Conservation (phyloP, 1,140 invertebrate genomes). For the Trachymyrmex septentrionalis region DNA sequence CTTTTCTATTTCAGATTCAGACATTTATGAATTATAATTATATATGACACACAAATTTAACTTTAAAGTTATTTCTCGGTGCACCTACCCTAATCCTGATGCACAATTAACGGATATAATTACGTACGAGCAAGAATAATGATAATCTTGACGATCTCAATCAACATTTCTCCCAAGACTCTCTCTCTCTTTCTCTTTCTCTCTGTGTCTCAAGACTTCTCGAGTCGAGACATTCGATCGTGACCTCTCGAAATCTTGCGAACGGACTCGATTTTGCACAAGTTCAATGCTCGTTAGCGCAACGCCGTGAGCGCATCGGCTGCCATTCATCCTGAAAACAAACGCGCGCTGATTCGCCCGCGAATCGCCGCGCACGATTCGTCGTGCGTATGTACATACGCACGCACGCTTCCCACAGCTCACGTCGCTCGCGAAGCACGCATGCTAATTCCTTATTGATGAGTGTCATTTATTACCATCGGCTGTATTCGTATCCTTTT, state of each 20-base stretch:
- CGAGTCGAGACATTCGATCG: constrained; percentile 3
- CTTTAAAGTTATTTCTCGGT: neutral
- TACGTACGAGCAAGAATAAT: neutral
- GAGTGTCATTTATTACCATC: constrained; percentile 81
- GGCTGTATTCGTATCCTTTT: constrained; percentile 52
- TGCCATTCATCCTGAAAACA: constrained; percentile 67
- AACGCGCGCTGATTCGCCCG: constrained; percentile 57
- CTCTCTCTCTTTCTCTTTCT: too few species aligned
- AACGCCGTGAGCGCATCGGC: constrained; percentile 50
- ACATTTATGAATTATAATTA: neutral
- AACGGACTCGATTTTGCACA: constrained; percentile 41
- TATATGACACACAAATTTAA: neutral
- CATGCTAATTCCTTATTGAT: constrained; percentile 80
- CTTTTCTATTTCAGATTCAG: neutral
- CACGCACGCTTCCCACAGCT: constrained; percentile 60
- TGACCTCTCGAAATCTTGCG: constrained; percentile 25
- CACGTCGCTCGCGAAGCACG: constrained; percentile 39
- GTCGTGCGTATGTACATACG: neutral
- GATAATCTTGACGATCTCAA: neutral
- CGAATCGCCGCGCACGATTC: constrained; percentile 33
- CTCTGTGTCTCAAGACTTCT: neutral
- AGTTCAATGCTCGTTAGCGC: constrained; percentile 55
- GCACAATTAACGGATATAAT: neutral
- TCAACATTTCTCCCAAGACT: neutral
- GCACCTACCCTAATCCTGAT: neutral